Conservation (phyloP, 2,888 invertebrate genomes). For the Gibbula magus region DNA sequence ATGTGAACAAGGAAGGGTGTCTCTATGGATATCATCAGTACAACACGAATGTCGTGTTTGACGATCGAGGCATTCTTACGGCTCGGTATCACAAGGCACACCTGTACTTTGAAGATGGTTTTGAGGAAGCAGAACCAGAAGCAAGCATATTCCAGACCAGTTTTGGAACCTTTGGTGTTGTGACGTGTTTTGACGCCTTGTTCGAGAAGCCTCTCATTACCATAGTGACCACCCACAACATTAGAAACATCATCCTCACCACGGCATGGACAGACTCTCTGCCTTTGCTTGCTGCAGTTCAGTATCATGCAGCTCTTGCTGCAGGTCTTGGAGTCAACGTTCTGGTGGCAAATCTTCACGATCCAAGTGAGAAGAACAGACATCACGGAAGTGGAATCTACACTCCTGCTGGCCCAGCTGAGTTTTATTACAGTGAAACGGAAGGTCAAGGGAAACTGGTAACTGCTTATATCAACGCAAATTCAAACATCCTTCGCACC, state of each 20-base stretch:
- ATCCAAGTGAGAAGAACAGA: constrained; percentile 74
- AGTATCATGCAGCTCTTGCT: constrained; percentile 83
- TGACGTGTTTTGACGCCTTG: constrained; percentile 89
- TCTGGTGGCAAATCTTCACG: constrained; percentile 83
- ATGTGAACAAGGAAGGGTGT: constrained; percentile 45
- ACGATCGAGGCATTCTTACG: constrained; percentile 83
- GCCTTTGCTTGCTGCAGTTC: constrained; percentile 76
- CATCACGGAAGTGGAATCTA: constrained; percentile 85
- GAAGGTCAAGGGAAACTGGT: no score
- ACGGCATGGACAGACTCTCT: constrained; percentile 88
- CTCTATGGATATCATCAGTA: constrained; percentile 75
- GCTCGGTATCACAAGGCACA: constrained; percentile 80
- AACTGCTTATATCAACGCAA: no score
- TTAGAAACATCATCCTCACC: constrained; percentile 53
- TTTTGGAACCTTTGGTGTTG: constrained; percentile 79
- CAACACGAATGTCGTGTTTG: constrained; percentile 88
- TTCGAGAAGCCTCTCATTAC: constrained; percentile 83
- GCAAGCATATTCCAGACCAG: constrained; percentile 61
- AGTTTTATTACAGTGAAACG: no score
- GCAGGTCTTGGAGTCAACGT: constrained; percentile 82
- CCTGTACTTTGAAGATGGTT: constrained; percentile 76
- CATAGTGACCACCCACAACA: constrained; percentile 77
- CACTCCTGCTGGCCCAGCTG: no score
- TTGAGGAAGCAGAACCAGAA: constrained; percentile 72
- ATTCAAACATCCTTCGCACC: no score